Percentiles rank a stretch among this genome's conserved stretches.
phyloP scores from a whole-genome alignment of 2,797 vertebrate genomes.

The Psittacula echo region DNA sequence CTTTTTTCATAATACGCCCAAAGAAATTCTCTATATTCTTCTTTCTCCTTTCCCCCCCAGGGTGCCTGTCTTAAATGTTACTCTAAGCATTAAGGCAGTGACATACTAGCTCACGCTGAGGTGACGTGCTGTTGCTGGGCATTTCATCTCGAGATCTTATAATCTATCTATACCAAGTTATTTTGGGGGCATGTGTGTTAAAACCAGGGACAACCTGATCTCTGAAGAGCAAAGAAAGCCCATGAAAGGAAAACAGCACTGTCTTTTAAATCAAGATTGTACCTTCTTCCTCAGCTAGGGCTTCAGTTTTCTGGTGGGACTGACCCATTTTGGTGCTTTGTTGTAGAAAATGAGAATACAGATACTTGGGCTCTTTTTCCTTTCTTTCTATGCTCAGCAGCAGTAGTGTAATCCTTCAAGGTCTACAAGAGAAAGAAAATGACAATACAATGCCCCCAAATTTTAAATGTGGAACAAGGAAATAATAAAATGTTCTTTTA shows the following conservation, averaged over 20 bases:
- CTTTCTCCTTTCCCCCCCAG: accelerated
- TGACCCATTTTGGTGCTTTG: neutral
- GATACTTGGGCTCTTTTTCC: neutral
- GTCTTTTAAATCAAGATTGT: neutral
- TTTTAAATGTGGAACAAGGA: neutral
- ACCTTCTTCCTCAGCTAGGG: neutral
- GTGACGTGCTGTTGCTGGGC: neutral
- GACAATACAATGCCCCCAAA: neutral
- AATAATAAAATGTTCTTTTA: neutral
- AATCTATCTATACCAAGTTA: neutral
- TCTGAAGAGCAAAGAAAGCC: neutral
- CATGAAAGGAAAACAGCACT: neutral
- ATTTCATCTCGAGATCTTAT: neutral
- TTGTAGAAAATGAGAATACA: neutral
- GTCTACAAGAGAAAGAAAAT: neutral
- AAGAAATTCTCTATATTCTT: constrained; percentile 2
- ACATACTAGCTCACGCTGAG: neutral
- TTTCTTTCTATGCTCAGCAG: neutral
- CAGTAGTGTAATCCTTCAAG: neutral
- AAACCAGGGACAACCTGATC: neutral
- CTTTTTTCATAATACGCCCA: neutral
- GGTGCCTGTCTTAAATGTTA: neutral
- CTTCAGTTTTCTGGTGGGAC: neutral
- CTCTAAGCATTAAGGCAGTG: neutral
- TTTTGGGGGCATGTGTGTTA: neutral